Evolutionary conservation across 2,113 vertebrate species (phyloP), one percentile per base, ranked within the genome.

Genomic region (Epinephelus fuscoguttatus): DNA sequence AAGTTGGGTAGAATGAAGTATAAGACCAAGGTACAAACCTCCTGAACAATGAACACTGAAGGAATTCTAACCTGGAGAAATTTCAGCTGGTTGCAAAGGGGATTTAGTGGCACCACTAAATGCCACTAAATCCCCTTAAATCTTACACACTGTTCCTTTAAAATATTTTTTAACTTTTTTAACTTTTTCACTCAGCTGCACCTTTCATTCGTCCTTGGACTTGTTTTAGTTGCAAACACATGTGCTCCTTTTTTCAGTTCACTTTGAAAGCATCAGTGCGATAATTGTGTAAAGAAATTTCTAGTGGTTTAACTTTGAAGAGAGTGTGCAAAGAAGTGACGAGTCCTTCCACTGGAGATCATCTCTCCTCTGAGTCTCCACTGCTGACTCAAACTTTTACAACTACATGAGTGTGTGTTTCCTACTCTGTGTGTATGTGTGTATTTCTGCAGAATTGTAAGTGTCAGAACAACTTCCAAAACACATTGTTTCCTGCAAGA

Each of bases 401-500:
- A 30, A 2, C 21, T 27, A 6, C 10, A 3, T 72, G 37, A 59
- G 23, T 49, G 9, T 74, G 40, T 33, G 42, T 60, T 30, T 71
- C 62, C 5, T 50, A 15, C 49, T 14, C 49, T 75, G 80, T 67
- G 49, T 33, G 37, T 42, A 13, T 74, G 80, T 67, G 49, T 33
- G 55, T 57, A 4, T 68, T 49, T 67, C 5, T 75, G 78, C 70
- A 63, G 25, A 68, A 61, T 59, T 52, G 10, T 1, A 47, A 64
- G 50, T 33, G 68, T 84, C 69, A 37, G 33, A 88, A 64, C 19
- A 72, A 84, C 66, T 85, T 89, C 50, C 25, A 64, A 72, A 91
- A 76, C 66, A 42, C 68, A 83, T 67, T 78, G 78, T 88, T 89
- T 90, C 59, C 81, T 70, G 64, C 71, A 77, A 63, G 52, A 73